Conservation (phyloP, 2,113 vertebrate genomes). For the Myocastor coypus region DNA sequence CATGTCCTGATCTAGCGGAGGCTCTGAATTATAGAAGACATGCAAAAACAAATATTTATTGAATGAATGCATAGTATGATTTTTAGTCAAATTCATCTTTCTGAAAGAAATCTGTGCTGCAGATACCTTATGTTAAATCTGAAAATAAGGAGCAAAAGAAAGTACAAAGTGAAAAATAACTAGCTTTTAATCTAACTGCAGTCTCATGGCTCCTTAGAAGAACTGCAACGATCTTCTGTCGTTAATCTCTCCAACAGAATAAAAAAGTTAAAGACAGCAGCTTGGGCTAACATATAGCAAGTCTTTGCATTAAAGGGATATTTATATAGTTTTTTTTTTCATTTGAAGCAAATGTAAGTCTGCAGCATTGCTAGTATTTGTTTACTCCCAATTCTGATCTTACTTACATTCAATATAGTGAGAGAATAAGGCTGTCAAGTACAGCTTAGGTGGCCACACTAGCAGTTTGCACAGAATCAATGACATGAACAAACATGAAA, state of each 20-base stretch:
- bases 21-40: constrained; percentile 57
- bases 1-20: constrained; percentile 2
- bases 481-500: background rate
- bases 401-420: constrained; percentile 38
- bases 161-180: constrained; percentile 78
- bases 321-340: constrained; percentile 61
- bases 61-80: constrained; percentile 72
- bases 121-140: constrained; percentile 79
- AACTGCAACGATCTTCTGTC: constrained; percentile 66
- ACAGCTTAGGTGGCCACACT: background rate
- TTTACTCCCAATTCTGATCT: constrained; percentile 20
- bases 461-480: background rate
- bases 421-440: background rate
- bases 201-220: constrained; percentile 68
- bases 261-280: constrained; percentile 69
- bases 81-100: constrained; percentile 82
- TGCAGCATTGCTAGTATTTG: background rate
- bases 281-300: constrained; percentile 36
- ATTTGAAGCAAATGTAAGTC: constrained; percentile 51
- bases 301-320: constrained; percentile 68
- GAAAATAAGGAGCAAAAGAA: constrained; percentile 76
- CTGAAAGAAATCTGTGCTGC: constrained; percentile 71
- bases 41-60: constrained; percentile 76
- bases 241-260: constrained; percentile 71
- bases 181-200: constrained; percentile 73